Evolutionary conservation across 2,113 vertebrate genomes (phyloP).

Genomic region (Bolborhynchus lineola): DNA sequence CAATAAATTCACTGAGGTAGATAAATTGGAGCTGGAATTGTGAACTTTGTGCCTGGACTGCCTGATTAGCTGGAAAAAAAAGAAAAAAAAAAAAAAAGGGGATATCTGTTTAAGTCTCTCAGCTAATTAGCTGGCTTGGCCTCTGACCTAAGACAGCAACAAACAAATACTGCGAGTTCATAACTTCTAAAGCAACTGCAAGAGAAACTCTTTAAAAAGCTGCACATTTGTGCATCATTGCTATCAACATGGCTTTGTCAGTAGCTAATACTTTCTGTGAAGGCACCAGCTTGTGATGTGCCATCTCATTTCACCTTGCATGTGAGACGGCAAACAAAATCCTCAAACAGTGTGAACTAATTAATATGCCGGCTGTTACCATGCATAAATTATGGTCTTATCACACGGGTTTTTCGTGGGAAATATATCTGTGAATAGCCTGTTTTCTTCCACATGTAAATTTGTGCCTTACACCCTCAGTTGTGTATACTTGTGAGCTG

Average conservation of each 20-base stretch:
- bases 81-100: slow-evolving; percentile 73
- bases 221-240: slow-evolving; percentile 69
- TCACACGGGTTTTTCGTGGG: slow-evolving; percentile 79
- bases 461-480: slow-evolving; percentile 99
- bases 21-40: slow-evolving; percentile 83
- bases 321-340: slow-evolving; percentile 82
- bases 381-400: slow-evolving; percentile 75
- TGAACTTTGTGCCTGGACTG: slow-evolving; percentile 82
- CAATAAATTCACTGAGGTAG: slow-evolving; percentile 84
- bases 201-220: slow-evolving; percentile 70
- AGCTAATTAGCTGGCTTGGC: slow-evolving; percentile 76
- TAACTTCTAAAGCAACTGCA: slow-evolving; percentile 66
- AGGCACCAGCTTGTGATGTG: slow-evolving; percentile 80
- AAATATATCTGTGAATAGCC: slow-evolving; percentile 86
- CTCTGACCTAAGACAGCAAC: slow-evolving; percentile 71
- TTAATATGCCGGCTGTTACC: slow-evolving; percentile 78
- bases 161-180: slow-evolving; percentile 61
- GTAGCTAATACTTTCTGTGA: slow-evolving; percentile 80
- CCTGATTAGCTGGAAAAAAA: slow-evolving; percentile 72
- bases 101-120: slow-evolving; percentile 91
- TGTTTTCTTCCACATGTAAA: slow-evolving; percentile 98
- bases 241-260: slow-evolving; percentile 81
- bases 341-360: slow-evolving; percentile 74
- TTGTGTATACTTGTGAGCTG: slow-evolving; percentile 93
- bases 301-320: slow-evolving; percentile 89